phyloP scores from a whole-genome alignment of 2,797 vertebrate species.

The Lutjanus campechanus region DNA sequence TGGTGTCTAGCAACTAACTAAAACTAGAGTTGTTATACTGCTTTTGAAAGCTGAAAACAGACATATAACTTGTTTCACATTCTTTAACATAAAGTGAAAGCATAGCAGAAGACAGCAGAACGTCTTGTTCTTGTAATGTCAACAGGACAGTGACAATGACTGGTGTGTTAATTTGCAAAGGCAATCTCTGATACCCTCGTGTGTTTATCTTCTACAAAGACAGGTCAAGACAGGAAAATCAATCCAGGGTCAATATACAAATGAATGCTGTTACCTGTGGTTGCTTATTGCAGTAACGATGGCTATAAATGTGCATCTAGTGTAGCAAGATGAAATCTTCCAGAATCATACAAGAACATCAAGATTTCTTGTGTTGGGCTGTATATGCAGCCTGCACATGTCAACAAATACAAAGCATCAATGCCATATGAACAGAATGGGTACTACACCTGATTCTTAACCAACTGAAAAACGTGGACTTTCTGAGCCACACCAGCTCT shows the following conservation, averaged over 20 bases:
- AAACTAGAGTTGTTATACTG: neutral
- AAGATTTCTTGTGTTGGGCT: neutral
- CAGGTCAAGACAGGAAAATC: neutral
- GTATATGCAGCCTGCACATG: no score
- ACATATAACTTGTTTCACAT: neutral
- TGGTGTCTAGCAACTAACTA: neutral
- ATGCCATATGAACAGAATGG: no score
- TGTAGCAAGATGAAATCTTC: neutral
- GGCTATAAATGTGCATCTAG: neutral
- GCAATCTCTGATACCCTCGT: neutral
- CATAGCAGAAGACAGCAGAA: neutral
- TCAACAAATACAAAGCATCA: neutral
- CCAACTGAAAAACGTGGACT: neutral
- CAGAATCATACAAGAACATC: neutral
- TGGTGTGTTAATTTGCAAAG: conserved; percentile 1
- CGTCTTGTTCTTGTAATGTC: neutral
- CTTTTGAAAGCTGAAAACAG: neutral
- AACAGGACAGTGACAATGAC: neutral
- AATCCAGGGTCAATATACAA: conserved; percentile 10
- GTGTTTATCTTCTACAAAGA: neutral
- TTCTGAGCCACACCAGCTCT: neutral
- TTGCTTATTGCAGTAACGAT: neutral
- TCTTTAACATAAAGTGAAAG: neutral
- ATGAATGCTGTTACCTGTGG: neutral
- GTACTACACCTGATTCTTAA: neutral